Base-by-base conservation (phyloP, 2,888 invertebrate genomes). In the Eumacrocentrus americanus region DNA sequence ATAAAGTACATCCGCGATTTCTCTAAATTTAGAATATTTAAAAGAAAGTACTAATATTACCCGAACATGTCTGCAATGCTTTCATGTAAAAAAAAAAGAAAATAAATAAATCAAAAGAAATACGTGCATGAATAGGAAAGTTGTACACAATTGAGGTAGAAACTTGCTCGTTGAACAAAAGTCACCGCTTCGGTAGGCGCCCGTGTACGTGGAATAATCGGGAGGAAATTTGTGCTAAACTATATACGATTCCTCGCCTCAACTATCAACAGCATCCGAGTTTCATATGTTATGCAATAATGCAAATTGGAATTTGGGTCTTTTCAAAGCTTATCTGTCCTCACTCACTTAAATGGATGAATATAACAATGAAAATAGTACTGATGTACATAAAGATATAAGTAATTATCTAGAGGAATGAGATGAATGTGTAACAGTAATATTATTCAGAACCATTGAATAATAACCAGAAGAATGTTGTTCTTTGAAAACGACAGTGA, bases 401-500 rank as follows among this genome's bases (percentile, higher is more conserved):
- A 29, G 29, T 29, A 29, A 29, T 29, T 9, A 29, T 29, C 29
- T 29, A 29, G 29, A 29, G 9, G 29, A 4, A 29, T 29, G 5
- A n/a, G n/a, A n/a, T n/a, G n/a, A n/a, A n/a, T n/a, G n/a, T n/a
- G n/a, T n/a, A n/a, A n/a, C n/a, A n/a, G n/a, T n/a, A n/a, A n/a
- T n/a, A n/a, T n/a, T n/a, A n/a, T n/a, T 4, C 38, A 7, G 20
- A 42, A 20, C 16, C 7, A 18, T 18, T 18, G 9, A 42, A 42
- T 25, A 16, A 52, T 38, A 42, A 42, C 6, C 18, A 53, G 12
- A 42, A 42, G 14, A 40, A 42, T 34, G 29, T 40, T 53, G 44
- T 55, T 44, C 25, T 22, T 20, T 11, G 34, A 44, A 18, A 46
- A 47, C 25, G 20, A 25, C 37, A 25, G 29, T 34, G 12, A 56